These are phyloP conservation scores for Actenoides hombroni DNA, from an alignment of 2,113 vertebrate genomes.

Conservation along the genomic window DNA sequence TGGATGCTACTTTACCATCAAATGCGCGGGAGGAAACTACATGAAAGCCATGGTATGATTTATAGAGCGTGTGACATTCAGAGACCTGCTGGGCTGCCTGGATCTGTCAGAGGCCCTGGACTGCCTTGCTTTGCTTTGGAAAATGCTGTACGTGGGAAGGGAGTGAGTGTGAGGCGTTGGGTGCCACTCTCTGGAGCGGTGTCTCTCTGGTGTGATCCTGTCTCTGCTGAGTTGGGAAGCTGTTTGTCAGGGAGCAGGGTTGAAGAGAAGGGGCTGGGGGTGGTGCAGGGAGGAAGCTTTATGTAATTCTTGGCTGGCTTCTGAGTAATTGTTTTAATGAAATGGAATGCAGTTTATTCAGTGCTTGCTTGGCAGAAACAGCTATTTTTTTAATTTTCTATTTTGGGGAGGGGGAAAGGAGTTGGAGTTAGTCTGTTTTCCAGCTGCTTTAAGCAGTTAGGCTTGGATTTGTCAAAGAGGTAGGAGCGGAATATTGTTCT, in stretches of 20 bases:
- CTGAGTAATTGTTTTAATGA: constrained; percentile 84
- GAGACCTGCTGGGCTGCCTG: not conserved
- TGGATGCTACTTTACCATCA: not conserved
- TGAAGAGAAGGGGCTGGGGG: constrained; percentile 45
- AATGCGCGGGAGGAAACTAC: not conserved
- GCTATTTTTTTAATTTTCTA: constrained; percentile 14
- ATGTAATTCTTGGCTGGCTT: constrained; percentile 80
- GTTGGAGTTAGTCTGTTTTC: not conserved
- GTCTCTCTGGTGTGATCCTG: not conserved
- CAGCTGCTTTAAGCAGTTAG: not conserved
- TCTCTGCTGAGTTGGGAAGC: not conserved
- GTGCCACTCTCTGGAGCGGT: accelerated
- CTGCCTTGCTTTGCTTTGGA: not conserved
- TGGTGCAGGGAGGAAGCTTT: constrained; percentile 77
- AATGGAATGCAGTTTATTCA: constrained; percentile 79
- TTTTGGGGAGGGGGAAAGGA: not conserved
- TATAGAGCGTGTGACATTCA: not conserved
- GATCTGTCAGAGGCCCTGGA: not conserved
- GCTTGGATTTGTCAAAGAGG: not conserved
- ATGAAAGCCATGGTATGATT: accelerated
- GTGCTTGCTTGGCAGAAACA: constrained; percentile 72
- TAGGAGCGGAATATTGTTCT: not conserved
- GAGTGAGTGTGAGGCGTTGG: too few relatives aligned
- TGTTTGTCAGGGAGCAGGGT: not conserved
- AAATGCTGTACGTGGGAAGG: accelerated